Conservation (phyloP, 2,113 vertebrate genomes). For the Pimephales promelas region DNA sequence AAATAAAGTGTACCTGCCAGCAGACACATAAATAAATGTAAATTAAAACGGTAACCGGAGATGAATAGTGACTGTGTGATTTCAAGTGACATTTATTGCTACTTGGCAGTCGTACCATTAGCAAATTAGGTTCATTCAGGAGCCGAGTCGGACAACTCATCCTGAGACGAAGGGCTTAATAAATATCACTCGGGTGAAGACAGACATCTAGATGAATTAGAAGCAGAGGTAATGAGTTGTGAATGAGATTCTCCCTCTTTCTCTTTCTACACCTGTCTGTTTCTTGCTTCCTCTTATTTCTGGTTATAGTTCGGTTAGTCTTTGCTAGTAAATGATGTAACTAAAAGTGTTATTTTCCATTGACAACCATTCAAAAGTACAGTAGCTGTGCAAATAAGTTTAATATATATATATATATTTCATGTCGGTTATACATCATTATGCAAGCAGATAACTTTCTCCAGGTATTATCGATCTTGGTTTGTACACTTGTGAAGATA, state of each 20-base stretch:
- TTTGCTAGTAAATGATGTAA: neutral
- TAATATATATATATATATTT: no score
- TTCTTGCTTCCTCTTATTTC: neutral
- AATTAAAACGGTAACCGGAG: slow-evolving; percentile 66
- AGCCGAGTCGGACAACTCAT: slow-evolving; percentile 34
- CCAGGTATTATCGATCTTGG: neutral
- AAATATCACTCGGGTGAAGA: slow-evolving; percentile 49
- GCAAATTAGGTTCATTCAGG: slow-evolving; percentile 71
- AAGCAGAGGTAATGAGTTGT: slow-evolving; percentile 52
- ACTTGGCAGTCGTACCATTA: slow-evolving; percentile 73
- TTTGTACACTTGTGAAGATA: neutral
- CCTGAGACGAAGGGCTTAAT: slow-evolving; percentile 47
- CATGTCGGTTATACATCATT: neutral
- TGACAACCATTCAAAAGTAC: neutral
- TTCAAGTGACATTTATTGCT: slow-evolving; percentile 73
- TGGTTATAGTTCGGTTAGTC: neutral
- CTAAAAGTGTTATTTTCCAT: neutral
- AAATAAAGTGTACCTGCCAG: slow-evolving; percentile 48
- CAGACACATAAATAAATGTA: slow-evolving; percentile 60
- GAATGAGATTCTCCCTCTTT: slow-evolving; percentile 22
- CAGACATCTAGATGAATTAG: slow-evolving; percentile 59
- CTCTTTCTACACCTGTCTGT: slow-evolving; percentile 18
- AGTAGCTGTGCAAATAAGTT: neutral
- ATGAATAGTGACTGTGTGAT: slow-evolving; percentile 66
- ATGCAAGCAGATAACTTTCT: neutral